Evolutionary conservation across 2,113 vertebrate genomes (phyloP), one percentile per base, ranked within the genome.

Genomic region (Rhinogobius similis): DNA sequence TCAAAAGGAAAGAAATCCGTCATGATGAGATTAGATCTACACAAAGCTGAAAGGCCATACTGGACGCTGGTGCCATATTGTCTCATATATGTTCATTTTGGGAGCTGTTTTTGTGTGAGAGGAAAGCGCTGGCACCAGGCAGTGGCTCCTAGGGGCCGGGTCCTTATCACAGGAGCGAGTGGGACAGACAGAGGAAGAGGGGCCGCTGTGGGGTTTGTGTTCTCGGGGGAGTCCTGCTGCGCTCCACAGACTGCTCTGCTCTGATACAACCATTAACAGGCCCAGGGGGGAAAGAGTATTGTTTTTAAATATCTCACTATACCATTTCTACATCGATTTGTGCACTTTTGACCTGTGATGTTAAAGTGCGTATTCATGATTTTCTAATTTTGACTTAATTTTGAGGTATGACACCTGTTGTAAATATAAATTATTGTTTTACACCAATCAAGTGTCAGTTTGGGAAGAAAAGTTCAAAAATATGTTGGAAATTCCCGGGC

Each of bases 201-300:
- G 55, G 79, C 81, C 46, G 64, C 84, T 88, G 44, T 86, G 76
- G 78, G 72, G 83, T 89, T 89, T 90, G 88, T 92, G 91, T 82
- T 93, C 87, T 81, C 74, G 65, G 75, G 86, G 87, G 82, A 82
- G 80, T 83, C 91, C 91, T 76, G 89, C 91, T 92, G 92, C 76
- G 91, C 73, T 76, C 70, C 68, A 72, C 84, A 88, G 90, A 90
- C 90, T 93, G 92, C 71, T 39, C 58, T 79, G 68, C 73, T 74
- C 77, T 89, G 92, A 93, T 93, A 92, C 10, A n/a, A 32, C 41
- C 76, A 85, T 70, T 73, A 89, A 88, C 77, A 85, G 81, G 72
- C 43, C 62, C 48, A 27, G 21, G 67, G n/a, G 0, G 26, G 66
- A 78, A 73, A 78, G 12, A 43, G 21, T 38, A 63, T 63, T 63